Conservation (phyloP, 2,113 vertebrate genomes). For the Diphyllodes magnificus region DNA sequence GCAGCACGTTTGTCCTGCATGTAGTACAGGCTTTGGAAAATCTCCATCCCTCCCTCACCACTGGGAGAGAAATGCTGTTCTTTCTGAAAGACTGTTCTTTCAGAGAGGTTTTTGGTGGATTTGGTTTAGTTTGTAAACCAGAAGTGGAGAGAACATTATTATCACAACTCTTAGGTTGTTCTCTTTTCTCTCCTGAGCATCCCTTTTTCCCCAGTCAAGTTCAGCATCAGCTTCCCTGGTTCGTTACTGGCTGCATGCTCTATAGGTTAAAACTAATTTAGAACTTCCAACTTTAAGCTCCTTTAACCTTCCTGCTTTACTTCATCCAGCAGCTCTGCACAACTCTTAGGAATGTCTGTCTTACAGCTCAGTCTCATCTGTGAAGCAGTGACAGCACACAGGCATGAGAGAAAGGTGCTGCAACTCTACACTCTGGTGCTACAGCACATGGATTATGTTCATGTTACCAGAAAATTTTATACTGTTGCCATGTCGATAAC, state of each 20-base stretch:
- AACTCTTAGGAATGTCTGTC: background rate
- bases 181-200: background rate
- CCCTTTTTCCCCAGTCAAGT: background rate
- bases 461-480: background rate
- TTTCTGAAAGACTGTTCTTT: background rate
- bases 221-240: background rate
- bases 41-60: background rate
- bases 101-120: background rate
- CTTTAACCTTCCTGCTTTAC: background rate
- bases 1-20: background rate
- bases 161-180: background rate
- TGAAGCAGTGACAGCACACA: background rate
- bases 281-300: background rate
- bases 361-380: background rate
- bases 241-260: background rate
- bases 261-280: background rate
- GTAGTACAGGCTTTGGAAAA: background rate
- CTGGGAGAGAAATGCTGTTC: background rate
- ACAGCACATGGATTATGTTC: background rate
- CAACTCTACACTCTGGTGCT: background rate
- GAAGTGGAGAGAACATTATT: background rate
- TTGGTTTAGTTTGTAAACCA: background rate
- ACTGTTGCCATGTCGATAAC: background rate
- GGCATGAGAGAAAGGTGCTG: background rate
- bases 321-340: background rate